These are phyloP conservation scores for Aldabrachelys gigantea DNA, from an alignment of 2,113 vertebrate genomes.

Conservation along the genomic window DNA sequence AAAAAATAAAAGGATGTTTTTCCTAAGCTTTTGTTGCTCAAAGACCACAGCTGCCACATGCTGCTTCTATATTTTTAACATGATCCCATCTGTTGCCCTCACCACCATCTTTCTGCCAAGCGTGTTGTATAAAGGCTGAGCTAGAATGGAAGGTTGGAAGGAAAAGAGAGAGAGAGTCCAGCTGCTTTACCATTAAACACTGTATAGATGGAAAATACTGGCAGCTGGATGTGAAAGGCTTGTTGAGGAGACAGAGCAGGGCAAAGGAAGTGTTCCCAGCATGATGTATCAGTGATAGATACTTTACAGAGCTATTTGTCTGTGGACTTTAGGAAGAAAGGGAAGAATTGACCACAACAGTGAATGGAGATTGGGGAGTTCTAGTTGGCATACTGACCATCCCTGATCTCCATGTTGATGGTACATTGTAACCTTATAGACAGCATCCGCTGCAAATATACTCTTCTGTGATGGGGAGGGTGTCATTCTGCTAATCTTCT, in stretches of 20 bases:
- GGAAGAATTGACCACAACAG: background rate
- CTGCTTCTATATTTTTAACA: constrained; percentile 18
- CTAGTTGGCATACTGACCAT: accelerated
- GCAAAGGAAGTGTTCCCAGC: background rate
- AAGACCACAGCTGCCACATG: constrained; percentile 48
- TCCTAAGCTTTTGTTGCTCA: constrained; percentile 30
- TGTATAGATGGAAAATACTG: constrained; percentile 3
- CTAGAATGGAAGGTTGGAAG: background rate
- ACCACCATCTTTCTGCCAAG: background rate
- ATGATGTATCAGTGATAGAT: background rate
- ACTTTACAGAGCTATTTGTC: background rate
- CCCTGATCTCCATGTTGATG: accelerated
- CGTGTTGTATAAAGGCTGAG: background rate
- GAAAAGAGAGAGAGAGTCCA: constrained; percentile 18
- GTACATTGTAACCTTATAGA: accelerated
- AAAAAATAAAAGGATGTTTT: constrained; percentile 61
- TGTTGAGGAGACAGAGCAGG: background rate
- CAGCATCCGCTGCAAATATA: background rate
- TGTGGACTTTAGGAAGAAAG: background rate
- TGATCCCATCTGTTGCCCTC: background rate
- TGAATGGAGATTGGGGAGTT: background rate
- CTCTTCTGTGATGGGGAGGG: accelerated
- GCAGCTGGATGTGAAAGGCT: constrained; percentile 3
- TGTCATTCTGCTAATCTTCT: background rate
- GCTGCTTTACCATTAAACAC: background rate